Conservation (phyloP, 2,797 vertebrate species). For the Macropus fuliginosus region DNA sequence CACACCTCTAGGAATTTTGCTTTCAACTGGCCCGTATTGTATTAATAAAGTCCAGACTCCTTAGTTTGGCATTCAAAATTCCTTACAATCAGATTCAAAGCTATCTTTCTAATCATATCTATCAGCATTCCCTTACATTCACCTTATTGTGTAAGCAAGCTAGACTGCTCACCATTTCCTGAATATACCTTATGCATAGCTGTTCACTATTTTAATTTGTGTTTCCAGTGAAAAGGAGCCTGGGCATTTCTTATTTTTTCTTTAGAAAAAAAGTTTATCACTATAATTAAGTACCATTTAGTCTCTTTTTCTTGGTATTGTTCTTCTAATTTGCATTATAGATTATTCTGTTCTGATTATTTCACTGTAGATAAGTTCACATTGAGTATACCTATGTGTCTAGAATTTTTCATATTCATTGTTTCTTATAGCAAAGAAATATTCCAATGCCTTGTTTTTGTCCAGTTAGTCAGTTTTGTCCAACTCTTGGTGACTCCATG, state of each 20-base stretch:
- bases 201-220: background rate
- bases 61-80: constrained; percentile 16
- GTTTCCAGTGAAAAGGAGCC: background rate
- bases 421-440: background rate
- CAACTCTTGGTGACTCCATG: background rate
- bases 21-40: background rate
- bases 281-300: background rate
- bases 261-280: background rate
- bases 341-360: background rate
- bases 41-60: background rate
- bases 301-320: background rate
- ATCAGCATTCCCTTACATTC: background rate
- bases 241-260: background rate
- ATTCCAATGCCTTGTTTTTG: background rate
- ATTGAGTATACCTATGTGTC: background rate
- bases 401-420: background rate
- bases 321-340: background rate
- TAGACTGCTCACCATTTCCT: background rate
- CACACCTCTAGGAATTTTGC: background rate
- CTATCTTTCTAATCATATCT: background rate
- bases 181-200: background rate
- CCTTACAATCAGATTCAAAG: background rate
- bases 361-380: background rate
- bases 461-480: background rate
- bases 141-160: background rate